Evolutionary conservation across 2,113 vertebrate genomes (phyloP).

Genomic region (Lagopus muta): DNA sequence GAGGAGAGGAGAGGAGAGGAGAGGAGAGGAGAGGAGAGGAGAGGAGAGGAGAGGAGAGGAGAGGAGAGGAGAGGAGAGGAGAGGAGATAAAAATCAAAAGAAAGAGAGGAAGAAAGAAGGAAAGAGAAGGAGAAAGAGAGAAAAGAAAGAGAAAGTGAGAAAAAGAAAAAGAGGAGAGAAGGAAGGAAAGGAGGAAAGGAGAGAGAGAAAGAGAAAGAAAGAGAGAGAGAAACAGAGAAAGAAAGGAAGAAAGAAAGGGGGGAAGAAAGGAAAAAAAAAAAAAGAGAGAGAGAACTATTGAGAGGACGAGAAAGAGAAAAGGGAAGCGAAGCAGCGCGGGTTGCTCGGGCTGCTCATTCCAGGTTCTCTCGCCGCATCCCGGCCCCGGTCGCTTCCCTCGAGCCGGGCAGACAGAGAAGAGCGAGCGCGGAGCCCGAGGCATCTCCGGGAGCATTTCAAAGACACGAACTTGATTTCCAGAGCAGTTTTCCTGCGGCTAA

Average conservation of each 20-base stretch:
- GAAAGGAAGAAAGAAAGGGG: background rate
- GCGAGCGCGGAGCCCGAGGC: background rate
- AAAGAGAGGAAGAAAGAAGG: too few relatives aligned
- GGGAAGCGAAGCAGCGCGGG: background rate
- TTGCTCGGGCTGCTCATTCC: background rate
- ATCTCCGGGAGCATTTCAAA: conserved; percentile 2
- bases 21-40: too few relatives aligned
- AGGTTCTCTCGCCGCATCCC: background rate
- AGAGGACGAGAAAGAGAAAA: background rate
- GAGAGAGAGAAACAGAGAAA: background rate
- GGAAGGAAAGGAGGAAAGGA: fast-evolving
- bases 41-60: background rate
- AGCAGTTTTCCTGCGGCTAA: conserved; percentile 18
- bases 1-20: background rate
- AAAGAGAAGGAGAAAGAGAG: background rate
- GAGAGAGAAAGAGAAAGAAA: fast-evolving
- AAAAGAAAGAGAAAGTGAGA: too few relatives aligned
- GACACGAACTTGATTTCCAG: conserved; percentile 18
- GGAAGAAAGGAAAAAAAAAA: background rate
- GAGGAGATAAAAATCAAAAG: background rate
- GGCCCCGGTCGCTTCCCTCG: background rate
- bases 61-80: background rate
- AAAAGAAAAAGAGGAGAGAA: too few relatives aligned
- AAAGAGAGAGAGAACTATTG: background rate
- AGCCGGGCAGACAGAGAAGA: background rate